phyloP scores from a whole-genome alignment of 2,888 invertebrate genomes.

The Anthrax anthrax region DNA sequence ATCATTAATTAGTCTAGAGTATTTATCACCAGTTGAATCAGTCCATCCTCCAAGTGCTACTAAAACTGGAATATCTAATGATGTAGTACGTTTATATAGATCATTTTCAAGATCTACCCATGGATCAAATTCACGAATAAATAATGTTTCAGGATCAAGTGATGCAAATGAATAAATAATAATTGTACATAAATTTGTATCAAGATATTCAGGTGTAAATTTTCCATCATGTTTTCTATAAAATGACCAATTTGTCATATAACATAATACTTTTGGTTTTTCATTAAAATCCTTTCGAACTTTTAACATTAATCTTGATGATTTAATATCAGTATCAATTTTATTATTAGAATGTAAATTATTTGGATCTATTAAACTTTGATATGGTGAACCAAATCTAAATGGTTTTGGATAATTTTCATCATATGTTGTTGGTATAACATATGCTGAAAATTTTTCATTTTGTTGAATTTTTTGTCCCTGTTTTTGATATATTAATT shows the following conservation, averaged over 20 bases:
- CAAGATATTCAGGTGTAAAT: slow-evolving; percentile 74
- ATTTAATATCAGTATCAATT: neutral
- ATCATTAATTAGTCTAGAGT: slow-evolving; percentile 61
- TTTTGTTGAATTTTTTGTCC: slow-evolving; percentile 4
- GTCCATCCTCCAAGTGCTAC: slow-evolving; percentile 93
- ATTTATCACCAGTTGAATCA: slow-evolving; percentile 78
- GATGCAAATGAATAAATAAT: slow-evolving; percentile 82
- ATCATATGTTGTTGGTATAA: slow-evolving; percentile 17
- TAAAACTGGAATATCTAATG: slow-evolving; percentile 48
- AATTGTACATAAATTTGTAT: slow-evolving; percentile 71
- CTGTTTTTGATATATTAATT: too few relatives aligned
- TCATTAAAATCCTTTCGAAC: slow-evolving; percentile 18
- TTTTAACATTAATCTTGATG: neutral
- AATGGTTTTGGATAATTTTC: slow-evolving; percentile 24
- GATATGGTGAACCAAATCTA: slow-evolving; percentile 30
- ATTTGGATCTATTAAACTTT: slow-evolving; percentile 22
- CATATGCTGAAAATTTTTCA: slow-evolving; percentile 27
- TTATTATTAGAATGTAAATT: neutral
- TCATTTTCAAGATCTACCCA: slow-evolving; percentile 81
- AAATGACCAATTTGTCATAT: slow-evolving; percentile 80
- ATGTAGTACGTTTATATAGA: slow-evolving; percentile 63
- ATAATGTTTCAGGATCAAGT: slow-evolving; percentile 62
- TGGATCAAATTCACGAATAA: slow-evolving; percentile 69
- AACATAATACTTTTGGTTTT: slow-evolving; percentile 55
- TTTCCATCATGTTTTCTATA: slow-evolving; percentile 69